Base-by-base conservation (phyloP, 2,888 invertebrate species). In the Creontiades dilutus region DNA sequence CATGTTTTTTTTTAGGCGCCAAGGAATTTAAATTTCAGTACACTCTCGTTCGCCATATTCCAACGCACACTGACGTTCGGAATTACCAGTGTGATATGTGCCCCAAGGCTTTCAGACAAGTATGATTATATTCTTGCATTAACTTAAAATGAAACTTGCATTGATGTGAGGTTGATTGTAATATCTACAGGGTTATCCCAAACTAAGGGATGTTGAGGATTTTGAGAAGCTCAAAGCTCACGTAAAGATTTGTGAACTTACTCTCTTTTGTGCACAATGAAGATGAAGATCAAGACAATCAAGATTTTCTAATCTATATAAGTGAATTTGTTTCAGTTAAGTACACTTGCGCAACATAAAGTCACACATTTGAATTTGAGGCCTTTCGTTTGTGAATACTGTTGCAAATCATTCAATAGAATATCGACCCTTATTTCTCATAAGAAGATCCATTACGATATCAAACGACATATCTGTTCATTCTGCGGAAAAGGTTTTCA, bases 381-480 rank as follows among this genome's bases (percentile, higher is more conserved):
- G 76, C 96, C 96, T 0, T 96, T 96, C 92, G 94, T 95, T 85
- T 97, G 96, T 92, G 96, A 96, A 93, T 94, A 95, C 12, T 97
- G 96, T 93, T 95, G 95, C 92, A 96, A 97, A 93, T 96, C 96
- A 1, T 97, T 96, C 93, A 96, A 96, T 93, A 95, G 96, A 86
- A 96, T 96, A 3, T 96, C 96, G 13, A 96, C 96, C n/a, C 93
- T 97, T 91, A 96, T 96, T 92, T 96, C 96, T 14, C 96, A 97
- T 92, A 95, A 96, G 91, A 96, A 96, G 94, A 96, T 96, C 7
- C 96, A 97, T 93, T 96, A 96, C 13, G 95, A 95, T 81, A 94
- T 95, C 91, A 97, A 96, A 92, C 96, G 96, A 0, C 96, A 96
- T 93, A 95, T 94, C 91, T 97, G 96, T 92, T 95, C 95, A 92